These are phyloP conservation scores for Volucella bombylans DNA, from an alignment of 2,888 invertebrate species.

Conservation along the genomic window DNA sequence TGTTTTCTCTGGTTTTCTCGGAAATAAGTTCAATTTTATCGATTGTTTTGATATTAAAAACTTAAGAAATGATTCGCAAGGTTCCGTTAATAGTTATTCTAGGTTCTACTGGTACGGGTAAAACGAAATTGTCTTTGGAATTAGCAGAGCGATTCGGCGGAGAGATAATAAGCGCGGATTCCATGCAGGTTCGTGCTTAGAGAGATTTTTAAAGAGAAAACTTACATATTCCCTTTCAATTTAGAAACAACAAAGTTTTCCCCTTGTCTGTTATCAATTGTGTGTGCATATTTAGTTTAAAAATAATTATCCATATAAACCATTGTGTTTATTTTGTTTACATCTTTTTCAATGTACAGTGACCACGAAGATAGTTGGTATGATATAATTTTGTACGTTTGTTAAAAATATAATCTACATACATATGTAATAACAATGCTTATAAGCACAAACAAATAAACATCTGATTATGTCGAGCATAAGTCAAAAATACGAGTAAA, in stretches of 20 bases:
- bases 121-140: conserved; percentile 97
- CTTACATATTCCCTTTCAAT: neutral
- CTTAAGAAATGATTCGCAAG: conserved; percentile 82
- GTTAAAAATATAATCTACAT: too few species aligned
- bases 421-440: too few species aligned
- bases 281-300: too few species aligned
- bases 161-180: conserved; percentile 98
- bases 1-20: conserved; percentile 8
- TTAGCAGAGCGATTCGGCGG: conserved; percentile 92
- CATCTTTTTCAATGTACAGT: conserved; percentile 15
- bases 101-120: conserved; percentile 98
- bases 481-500: too few species aligned
- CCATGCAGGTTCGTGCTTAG: conserved; percentile 92
- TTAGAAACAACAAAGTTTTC: neutral
- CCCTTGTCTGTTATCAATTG: too few species aligned
- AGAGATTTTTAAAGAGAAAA: neutral
- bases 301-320: too few species aligned
- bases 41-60: conserved; percentile 6
- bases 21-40: neutral
- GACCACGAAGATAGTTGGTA: neutral
- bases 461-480: too few species aligned
- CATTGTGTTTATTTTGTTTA: conserved; percentile 19
- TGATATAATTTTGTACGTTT: neutral
- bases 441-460: too few species aligned
- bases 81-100: conserved; percentile 93